A percentile compares a stretch with the other conserved stretches of the same genome.
Conservation (phyloP, 2,113 vertebrate genomes). For the Prietella phreatophila region DNA sequence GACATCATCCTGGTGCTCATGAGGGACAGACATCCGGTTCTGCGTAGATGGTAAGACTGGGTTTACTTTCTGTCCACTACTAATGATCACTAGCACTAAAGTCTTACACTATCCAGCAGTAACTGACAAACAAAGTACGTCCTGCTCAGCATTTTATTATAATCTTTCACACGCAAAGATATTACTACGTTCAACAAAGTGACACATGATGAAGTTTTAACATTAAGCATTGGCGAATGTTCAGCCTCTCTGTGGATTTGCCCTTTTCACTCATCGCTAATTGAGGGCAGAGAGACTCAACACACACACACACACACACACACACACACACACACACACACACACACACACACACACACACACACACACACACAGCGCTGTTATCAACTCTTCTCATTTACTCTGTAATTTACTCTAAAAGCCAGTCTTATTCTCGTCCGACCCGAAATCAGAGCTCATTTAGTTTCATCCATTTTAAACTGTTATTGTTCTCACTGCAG, state of each 20-base stretch:
- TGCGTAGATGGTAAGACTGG: background rate
- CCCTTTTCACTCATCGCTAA: background rate
- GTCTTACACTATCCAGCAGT: background rate
- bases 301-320: slow-evolving; percentile 1
- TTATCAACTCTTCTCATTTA: slow-evolving; percentile 9
- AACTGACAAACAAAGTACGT: background rate
- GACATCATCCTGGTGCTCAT: background rate
- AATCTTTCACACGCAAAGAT: background rate
- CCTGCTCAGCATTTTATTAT: background rate
- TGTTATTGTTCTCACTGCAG: background rate
- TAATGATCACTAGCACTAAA: background rate
- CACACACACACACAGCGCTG: background rate
- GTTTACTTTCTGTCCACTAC: background rate
- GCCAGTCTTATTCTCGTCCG: background rate
- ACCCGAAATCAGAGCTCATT: background rate
- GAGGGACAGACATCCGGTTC: background rate
- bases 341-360: slow-evolving; percentile 2
- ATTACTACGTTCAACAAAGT: background rate
- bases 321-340: slow-evolving; percentile 2
- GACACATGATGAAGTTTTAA: background rate
- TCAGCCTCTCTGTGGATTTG: background rate
- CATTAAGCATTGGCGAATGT: background rate
- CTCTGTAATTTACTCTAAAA: slow-evolving; percentile 7
- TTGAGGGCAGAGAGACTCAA: slow-evolving; percentile 7
- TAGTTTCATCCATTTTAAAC: background rate